These are phyloP conservation scores for Parapristionchus giblindavisi DNA, from an alignment of 2,888 invertebrate species.

Conservation along the genomic window DNA sequence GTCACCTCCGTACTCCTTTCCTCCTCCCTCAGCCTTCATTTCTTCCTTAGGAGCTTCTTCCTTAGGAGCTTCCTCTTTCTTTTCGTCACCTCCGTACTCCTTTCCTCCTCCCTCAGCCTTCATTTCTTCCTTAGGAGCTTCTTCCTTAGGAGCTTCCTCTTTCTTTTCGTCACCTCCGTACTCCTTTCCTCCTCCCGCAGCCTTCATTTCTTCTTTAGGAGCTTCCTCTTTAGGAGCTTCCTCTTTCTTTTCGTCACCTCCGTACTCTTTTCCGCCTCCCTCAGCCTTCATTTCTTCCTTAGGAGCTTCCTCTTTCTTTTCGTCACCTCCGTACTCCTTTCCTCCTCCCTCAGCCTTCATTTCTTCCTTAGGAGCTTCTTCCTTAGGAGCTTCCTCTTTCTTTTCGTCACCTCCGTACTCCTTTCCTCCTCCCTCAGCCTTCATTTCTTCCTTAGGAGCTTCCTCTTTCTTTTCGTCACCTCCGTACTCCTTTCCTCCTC, in stretches of 20 bases:
- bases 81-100: background rate
- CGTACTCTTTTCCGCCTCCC: background rate
- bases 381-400: background rate
- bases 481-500: constrained; percentile 8
- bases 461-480: constrained; percentile 3
- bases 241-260: background rate
- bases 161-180: background rate
- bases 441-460: background rate
- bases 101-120: background rate
- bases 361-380: background rate
- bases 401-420: background rate
- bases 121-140: background rate
- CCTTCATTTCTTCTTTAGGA: background rate
- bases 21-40: background rate
- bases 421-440: constrained; percentile 10
- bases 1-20: constrained; percentile 20
- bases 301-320: background rate
- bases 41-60: background rate
- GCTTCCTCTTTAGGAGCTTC: background rate
- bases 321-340: constrained; percentile 22
- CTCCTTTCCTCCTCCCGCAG: background rate
- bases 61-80: background rate
- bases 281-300: background rate
- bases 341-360: background rate
- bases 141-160: background rate